Base-by-base conservation (phyloP, 2,113 vertebrate genomes). In the Nyctibius bracteatus region DNA sequence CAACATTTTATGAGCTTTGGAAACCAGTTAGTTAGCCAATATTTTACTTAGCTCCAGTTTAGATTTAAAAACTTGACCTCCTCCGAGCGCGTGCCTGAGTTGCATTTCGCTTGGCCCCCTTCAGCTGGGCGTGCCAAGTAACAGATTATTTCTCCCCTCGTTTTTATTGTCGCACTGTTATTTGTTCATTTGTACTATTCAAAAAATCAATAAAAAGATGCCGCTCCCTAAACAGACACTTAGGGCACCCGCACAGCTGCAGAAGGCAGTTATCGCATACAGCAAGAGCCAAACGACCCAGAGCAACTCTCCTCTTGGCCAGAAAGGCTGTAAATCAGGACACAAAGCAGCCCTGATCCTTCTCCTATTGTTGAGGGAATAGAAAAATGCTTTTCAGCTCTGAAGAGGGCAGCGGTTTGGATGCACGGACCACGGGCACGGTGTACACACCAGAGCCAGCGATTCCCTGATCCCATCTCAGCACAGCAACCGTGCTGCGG, bases 21-120 rank as follows among this genome's bases (percentile, higher is more conserved):
- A 97, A 97, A 90, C 58, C 94, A 92, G 93, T 95, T 96, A 97
- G 86, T 95, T 96, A 73, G 70, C 43, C 94, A 80, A 85, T 88
- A 96, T 97, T 97, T 97, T 96, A 94, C 95, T 96, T 96, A 90
- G 88, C 81, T 92, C 94, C 51, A 35, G 90, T 73, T 96, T 79
- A 94, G 95, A 96, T 97, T 97, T 96, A 86, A 96, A 96, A 97
- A 96, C 94, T 92, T 96, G 95, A 95, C 96, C 95, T 96, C 96
- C 96, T 94, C 68, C 0, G 1, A 62, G 88, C 2, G 0, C 1
- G 0, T 2, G 8, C 2, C 87, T 19, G 67, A 3, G 0, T 6
- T 84, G 49, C 70, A 63, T 91, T 97, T 95, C 91, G 44, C 83
- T 58, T 11, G 2, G 71, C 37, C 46, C 16, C 6, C 0, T 8